Percentiles rank a stretch among this genome's conserved stretches.
Evolutionary conservation across 2,797 vertebrate species (phyloP).

Genomic region (Alectoris magna): DNA sequence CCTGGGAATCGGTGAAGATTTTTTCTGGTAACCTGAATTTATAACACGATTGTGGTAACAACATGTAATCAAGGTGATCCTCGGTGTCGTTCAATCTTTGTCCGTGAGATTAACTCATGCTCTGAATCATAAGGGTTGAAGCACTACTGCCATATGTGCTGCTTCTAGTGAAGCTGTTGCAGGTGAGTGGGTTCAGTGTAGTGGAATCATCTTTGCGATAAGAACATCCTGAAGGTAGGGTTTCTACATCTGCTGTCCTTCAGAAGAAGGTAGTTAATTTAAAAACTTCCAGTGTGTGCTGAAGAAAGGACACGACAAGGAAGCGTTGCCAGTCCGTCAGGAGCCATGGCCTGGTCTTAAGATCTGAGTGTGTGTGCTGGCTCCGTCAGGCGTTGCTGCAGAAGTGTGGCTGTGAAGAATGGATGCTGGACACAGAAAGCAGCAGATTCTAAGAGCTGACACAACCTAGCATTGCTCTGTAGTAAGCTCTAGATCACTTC

Average conservation of each 20-base stretch:
- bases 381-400: neutral
- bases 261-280: neutral
- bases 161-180: neutral
- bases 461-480: neutral
- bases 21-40: neutral
- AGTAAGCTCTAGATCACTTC: neutral
- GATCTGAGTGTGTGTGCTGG: neutral
- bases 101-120: neutral
- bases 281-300: neutral
- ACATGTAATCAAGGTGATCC: neutral
- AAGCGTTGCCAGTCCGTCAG: fast-evolving
- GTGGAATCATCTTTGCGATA: neutral
- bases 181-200: neutral
- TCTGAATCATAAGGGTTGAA: neutral
- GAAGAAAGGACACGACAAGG: neutral
- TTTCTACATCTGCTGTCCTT: neutral
- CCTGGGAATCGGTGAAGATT: neutral
- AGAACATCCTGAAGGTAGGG: neutral
- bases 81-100: neutral
- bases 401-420: neutral
- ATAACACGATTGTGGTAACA: neutral
- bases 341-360: neutral
- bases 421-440: neutral
- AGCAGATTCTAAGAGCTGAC: neutral
- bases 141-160: neutral